Conservation (phyloP, 2,113 vertebrate genomes). For the Zosterops pallidus region DNA sequence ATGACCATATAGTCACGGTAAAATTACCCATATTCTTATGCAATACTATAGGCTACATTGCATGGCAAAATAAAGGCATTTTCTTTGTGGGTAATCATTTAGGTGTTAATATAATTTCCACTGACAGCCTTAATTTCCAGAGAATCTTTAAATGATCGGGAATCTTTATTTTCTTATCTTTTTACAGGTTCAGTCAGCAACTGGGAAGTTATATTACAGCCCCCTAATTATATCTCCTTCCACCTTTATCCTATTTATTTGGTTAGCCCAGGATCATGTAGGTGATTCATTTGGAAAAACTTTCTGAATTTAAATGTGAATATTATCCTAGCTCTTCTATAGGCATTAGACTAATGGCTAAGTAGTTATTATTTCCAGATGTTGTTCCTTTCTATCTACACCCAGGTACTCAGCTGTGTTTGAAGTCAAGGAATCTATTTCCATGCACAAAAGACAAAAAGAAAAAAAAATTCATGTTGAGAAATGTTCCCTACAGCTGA, state of each 20-base stretch:
- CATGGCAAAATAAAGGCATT: background rate
- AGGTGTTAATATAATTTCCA: background rate
- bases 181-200: background rate
- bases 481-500: constrained; percentile 13
- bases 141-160: background rate
- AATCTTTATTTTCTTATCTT: background rate
- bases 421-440: constrained; percentile 29
- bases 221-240: background rate
- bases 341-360: background rate
- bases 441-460: background rate
- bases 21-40: background rate
- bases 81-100: background rate
- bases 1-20: background rate
- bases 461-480: background rate
- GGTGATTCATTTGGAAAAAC: background rate
- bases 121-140: background rate
- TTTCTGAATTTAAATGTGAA: background rate
- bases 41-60: background rate
- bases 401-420: constrained; percentile 21
- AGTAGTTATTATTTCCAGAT: constrained; percentile 30
- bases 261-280: background rate
- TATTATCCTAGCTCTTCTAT: background rate
- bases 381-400: background rate
- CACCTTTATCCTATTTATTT: background rate
- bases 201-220: background rate